Base-by-base conservation (phyloP, 1,140 invertebrate genomes). In the Hirudo medicinalis region DNA sequence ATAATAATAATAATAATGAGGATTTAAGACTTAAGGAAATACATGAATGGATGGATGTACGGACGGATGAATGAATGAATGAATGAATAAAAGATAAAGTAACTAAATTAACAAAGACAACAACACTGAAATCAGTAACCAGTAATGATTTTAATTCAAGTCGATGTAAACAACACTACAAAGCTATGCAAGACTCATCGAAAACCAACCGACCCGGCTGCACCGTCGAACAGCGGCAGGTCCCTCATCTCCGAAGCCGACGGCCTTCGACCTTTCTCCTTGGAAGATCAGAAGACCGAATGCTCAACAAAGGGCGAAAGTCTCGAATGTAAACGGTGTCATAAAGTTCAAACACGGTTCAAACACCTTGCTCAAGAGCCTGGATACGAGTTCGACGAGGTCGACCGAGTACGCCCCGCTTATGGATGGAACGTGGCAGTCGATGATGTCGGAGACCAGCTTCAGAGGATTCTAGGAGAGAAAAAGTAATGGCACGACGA, bases 361-460 rank as follows among this genome's bases (percentile, higher is more conserved):
- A 36, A 36, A 36, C 20, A 78, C 80, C 77, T 82, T 82, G 36
- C 77, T 74, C 25, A 83, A 72, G 71, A 81, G 76, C 17, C 67
- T 49, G 54, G 78, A 74, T 11, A 82, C 75, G n/a, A 83, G 71
- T 32, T 71, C 32, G 25, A 74, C 71, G 19, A 82, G 76, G 11
- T 76, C 75, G 22, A 73, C 22, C 13, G 79, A 79, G 72, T 80
- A 82, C 9, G 67, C 73, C 8, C 70, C 22, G 69, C 77, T 73
- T 27, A 82, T 77, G 27, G 74, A 74, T 25, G 74, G 72, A 69
- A 79, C 76, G 29, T 80, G 75, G 49, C 71, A 74, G 68, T 76
- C 74, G 1, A 82, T 80, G 66, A 83, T 82, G 71, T 81, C 78
- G 66, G 76, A 76, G 2, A 81, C 81, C 13, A 83, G 72, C 70